Percentiles rank a stretch among this genome's conserved stretches.
phyloP scores from a whole-genome alignment of 2,797 vertebrate genomes.

The Eulemur albifrons region DNA sequence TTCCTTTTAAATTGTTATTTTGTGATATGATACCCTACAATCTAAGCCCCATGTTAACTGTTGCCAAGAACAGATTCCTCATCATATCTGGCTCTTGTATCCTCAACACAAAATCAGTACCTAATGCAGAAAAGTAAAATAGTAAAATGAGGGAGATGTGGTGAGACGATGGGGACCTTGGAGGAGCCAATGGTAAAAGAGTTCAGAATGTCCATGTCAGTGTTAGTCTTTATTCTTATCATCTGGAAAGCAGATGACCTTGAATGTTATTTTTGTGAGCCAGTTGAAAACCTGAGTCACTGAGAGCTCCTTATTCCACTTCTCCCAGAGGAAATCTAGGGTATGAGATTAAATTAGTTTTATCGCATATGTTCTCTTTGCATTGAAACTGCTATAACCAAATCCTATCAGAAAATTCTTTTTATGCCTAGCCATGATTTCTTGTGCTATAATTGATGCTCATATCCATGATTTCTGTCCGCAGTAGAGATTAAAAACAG shows the following conservation, averaged over 20 bases:
- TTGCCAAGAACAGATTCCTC: neutral
- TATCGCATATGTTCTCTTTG: neutral
- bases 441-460: neutral
- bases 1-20: neutral
- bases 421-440: neutral
- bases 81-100: neutral
- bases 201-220: neutral
- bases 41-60: neutral
- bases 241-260: neutral
- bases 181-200: neutral
- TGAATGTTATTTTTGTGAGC: neutral
- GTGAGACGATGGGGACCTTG: neutral
- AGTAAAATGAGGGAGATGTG: fast-evolving
- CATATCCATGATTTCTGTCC: neutral
- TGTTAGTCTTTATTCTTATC: neutral
- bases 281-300: neutral
- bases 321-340: neutral
- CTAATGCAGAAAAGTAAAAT: neutral
- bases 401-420: neutral
- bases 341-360: neutral
- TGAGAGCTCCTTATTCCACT: neutral
- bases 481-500: constrained; percentile 48
- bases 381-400: neutral
- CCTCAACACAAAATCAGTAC: neutral
- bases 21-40: neutral